phyloP scores from a whole-genome alignment of 2,888 invertebrate species.

The Dendrolimus pini region DNA sequence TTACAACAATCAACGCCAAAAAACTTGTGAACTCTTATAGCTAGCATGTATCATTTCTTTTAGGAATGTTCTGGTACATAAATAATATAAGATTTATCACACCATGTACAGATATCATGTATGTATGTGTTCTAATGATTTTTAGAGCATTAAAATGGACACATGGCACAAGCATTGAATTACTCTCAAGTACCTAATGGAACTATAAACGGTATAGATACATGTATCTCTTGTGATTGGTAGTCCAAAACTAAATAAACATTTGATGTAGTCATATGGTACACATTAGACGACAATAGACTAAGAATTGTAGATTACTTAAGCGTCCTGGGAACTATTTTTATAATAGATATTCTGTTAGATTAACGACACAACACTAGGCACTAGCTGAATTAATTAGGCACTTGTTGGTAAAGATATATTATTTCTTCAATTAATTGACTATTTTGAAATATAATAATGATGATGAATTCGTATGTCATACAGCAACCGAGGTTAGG shows the following conservation, averaged over 20 bases:
- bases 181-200: slow-evolving; percentile 46
- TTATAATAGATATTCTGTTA: no score
- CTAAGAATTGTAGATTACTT: background rate
- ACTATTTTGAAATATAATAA: no score
- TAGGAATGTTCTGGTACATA: slow-evolving; percentile 22
- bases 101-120: background rate
- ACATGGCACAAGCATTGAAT: slow-evolving; percentile 54
- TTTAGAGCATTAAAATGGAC: slow-evolving; percentile 29
- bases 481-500: no score
- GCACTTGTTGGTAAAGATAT: no score
- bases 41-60: slow-evolving; percentile 17
- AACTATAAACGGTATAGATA: slow-evolving; percentile 31
- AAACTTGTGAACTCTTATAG: slow-evolving; percentile 29
- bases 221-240: slow-evolving; percentile 59
- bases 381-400: no score
- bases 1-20: slow-evolving; percentile 59
- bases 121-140: no score
- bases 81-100: slow-evolving; percentile 24
- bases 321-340: background rate
- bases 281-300: slow-evolving; percentile 9
- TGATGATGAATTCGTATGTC: no score
- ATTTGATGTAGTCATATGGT: slow-evolving; percentile 46
- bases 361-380: no score
- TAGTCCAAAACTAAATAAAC: slow-evolving; percentile 51
- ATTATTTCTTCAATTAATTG: no score